Percentiles rank a stretch among this genome's conserved stretches.
Conservation (phyloP, 2,888 invertebrate species). For the Drosophila sordidula region DNA sequence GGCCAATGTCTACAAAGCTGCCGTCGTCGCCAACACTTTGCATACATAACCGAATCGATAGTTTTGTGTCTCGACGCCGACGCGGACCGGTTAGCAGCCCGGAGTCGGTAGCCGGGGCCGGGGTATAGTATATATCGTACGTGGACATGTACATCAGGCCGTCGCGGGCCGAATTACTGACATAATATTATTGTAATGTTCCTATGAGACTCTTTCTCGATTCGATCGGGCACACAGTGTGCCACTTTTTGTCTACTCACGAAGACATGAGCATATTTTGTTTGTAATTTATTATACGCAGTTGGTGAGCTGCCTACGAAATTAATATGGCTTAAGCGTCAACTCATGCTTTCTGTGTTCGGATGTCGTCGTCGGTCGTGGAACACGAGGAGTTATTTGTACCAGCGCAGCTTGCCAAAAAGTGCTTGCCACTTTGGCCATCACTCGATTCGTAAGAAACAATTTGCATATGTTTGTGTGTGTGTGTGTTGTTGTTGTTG, state of each 20-base stretch:
- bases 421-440: slow-evolving; percentile 30
- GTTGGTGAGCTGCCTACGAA: slow-evolving; percentile 78
- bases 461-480: slow-evolving; percentile 80
- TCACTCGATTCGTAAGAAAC: slow-evolving; percentile 77
- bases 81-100: slow-evolving; percentile 38
- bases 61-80: slow-evolving; percentile 38
- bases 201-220: slow-evolving; percentile 48
- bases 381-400: slow-evolving; percentile 61
- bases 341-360: slow-evolving; percentile 31
- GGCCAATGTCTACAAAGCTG: slow-evolving; percentile 50
- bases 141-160: slow-evolving; percentile 52
- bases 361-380: slow-evolving; percentile 78
- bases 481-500: slow-evolving; percentile 53
- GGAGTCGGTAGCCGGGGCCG: background rate
- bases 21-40: slow-evolving; percentile 55
- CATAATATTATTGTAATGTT: slow-evolving; percentile 79
- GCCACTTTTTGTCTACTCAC: slow-evolving; percentile 76
- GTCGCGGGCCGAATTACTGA: slow-evolving; percentile 66
- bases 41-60: slow-evolving; percentile 60
- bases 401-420: slow-evolving; percentile 53
- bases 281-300: slow-evolving; percentile 82
- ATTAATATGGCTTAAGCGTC: slow-evolving; percentile 61
- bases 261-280: slow-evolving; percentile 80
- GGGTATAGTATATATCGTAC: slow-evolving; percentile 17
- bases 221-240: slow-evolving; percentile 33